Evolutionary conservation across 2,797 vertebrate species (phyloP).

Genomic region (Hozukius guyotensis): DNA sequence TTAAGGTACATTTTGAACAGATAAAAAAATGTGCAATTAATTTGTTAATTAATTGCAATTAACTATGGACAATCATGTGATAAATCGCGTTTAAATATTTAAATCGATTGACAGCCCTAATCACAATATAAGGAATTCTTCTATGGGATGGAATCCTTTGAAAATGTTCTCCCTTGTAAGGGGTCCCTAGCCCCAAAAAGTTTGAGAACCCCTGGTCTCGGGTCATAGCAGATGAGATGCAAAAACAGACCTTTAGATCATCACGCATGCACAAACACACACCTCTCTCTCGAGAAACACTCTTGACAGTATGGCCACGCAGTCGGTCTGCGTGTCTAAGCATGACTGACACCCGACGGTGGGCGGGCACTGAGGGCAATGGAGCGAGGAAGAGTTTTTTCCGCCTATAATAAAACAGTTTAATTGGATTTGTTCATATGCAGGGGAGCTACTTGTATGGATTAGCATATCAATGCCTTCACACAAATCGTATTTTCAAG

Average conservation of each 20-base stretch:
- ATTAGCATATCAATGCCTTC: conserved; percentile 89
- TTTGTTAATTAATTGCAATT: too few relatives aligned
- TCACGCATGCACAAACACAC: conserved; percentile 2
- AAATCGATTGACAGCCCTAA: too few relatives aligned
- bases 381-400: conserved; percentile 77
- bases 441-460: conserved; percentile 83
- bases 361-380: conserved; percentile 79
- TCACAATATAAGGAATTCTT: too few relatives aligned
- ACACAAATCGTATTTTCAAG: conserved; percentile 88
- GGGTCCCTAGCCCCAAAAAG: too few relatives aligned
- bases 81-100: too few relatives aligned
- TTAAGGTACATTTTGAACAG: too few relatives aligned
- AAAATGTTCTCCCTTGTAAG: too few relatives aligned
- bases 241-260: conserved; percentile 6
- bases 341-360: conserved; percentile 76
- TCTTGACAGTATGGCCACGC: conserved; percentile 35
- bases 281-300: neutral
- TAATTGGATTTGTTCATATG: conserved; percentile 89
- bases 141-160: too few relatives aligned
- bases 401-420: conserved; percentile 85
- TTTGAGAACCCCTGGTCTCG: neutral
- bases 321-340: conserved; percentile 60
- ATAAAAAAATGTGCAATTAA: too few relatives aligned
- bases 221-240: neutral
- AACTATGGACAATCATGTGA: too few relatives aligned